Evolutionary conservation across 2,797 vertebrate species (phyloP), one percentile per base, ranked within the genome.

Genomic region (Margarornis squamiger): DNA sequence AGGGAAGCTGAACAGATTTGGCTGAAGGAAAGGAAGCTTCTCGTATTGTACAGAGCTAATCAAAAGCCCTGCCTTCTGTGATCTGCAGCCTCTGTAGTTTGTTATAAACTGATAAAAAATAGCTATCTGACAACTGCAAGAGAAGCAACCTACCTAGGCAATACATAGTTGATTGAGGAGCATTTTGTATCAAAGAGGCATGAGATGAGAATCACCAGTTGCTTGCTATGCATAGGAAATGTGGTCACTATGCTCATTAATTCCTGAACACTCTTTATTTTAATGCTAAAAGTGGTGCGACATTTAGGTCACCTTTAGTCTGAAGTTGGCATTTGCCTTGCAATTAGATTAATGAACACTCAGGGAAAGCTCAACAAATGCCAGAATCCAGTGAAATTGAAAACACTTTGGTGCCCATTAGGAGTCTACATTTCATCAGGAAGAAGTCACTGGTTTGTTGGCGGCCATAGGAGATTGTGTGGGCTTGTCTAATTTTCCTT

Each of bases 261-360:
- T 95, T 97, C 96, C 63, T 72, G 81, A 96, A 32, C 80, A 80
- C 67, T 85, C 86, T 95, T 92, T 96, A 95, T 93, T 95, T 96
- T 96, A 97, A 95, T 86, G 76, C 88, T 97, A 73, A 81, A 88
- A 84, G 59, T 93, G 51, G 39, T 54, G 14, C 2, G 43, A 93
- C 95, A 96, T 98, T 98, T 97, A 94, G 74, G 83, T 96, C 89
- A 92, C 94, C 91, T 98, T 98, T 96, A 85, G 67, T 94, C 85
- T 95, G 74, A 96, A 96, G 80, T 13, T 97, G 94, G 95, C 91
- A 97, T 97, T 97, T 98, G 91, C 86, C 51, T 96, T 95, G 89
- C 94, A 93, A 73, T 65, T 72, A 97, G 92, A 96, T 96, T 97
- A 97, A 97, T 96, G 97, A 97, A 95, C 61, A 90, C 76, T 94